These are phyloP conservation scores for Nineta flava DNA, from an alignment of 2,888 invertebrate species.

Conservation along the genomic window DNA sequence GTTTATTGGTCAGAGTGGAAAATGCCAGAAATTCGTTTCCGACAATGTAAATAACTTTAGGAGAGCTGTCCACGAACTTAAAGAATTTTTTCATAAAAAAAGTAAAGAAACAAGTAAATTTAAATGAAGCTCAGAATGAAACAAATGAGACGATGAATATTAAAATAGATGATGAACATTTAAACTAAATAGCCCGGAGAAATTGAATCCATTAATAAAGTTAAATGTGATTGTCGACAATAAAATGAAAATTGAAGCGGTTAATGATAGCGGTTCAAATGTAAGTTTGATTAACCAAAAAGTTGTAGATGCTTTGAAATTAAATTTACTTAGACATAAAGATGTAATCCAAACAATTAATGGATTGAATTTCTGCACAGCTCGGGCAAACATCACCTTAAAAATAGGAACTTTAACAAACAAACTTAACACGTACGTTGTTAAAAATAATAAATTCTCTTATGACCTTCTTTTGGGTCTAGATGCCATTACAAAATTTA, in stretches of 20 bases:
- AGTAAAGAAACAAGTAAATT: background rate
- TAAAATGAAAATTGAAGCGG: constrained; percentile 4
- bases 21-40: too few species aligned
- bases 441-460: constrained; percentile 12
- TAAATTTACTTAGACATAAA: constrained; percentile 3
- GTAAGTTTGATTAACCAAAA: constrained; percentile 7
- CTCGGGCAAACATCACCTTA: constrained; percentile 6
- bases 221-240: constrained; percentile 6
- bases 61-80: too few species aligned
- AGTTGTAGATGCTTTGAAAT: constrained; percentile 4
- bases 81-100: too few species aligned
- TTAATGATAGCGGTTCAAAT: constrained; percentile 7
- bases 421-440: constrained; percentile 2
- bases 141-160: background rate
- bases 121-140: background rate
- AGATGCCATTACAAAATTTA: constrained; percentile 14
- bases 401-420: constrained; percentile 5
- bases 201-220: constrained; percentile 3
- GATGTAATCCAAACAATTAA: constrained; percentile 5
- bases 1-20: too few species aligned
- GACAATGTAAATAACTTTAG: too few species aligned
- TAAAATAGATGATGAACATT: background rate
- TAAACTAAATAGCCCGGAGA: constrained; percentile 4
- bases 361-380: constrained; percentile 4
- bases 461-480: constrained; percentile 15